Base-by-base conservation (phyloP, 1,140 invertebrate species). In the Coenobita brevimanus region DNA sequence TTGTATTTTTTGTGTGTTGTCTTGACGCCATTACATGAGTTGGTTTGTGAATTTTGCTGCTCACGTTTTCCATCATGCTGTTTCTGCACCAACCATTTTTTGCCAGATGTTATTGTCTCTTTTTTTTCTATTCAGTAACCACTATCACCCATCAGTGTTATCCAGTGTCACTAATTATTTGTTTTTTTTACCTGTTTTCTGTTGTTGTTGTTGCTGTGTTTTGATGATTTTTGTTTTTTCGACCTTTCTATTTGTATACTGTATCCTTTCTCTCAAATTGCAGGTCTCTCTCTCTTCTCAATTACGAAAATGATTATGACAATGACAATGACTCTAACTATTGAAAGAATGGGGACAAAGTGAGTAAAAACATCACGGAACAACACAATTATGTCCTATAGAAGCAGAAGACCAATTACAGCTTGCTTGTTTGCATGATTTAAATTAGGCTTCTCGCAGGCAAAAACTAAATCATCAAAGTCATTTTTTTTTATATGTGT, bases 271-370 rank as follows among this genome's bases (percentile, higher is more conserved):
- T 82, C 50, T 79, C 71, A 75, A 71, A 73, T 88, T 88, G 50
- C 86, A 88, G 86, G 86, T 88, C 86, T 75, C 86, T 88, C 78
- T 88, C 86, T 88, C 86, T 88, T 82, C 86, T 88, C 79, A 82
- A 69, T 88, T 88, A 88, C 86, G 86, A 88, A 88, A 82, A 88
- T 88, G 86, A 88, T 82, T 88, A 82, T 88, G 86, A 88, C 80
- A 88, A 82, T 88, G 86, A 88, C 86, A 88, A 81, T 82, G 86
- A 88, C 60, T 88, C 85, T 88, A 88, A 50, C 85, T 88, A 88
- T 88, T 88, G 85, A 88, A 69, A 54, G 76, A 64, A 67, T 33
- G 50, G 36, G 64, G 54, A 85, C 83, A 27, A 85, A 62, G 86
- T 88, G 80, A 88, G 86, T 88, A 82, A 87, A 67, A 50, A 6